A percentile compares a stretch with the other conserved stretches of the same genome.
Conservation (phyloP, 2,888 invertebrate genomes). For the Toxonevra muliebris region DNA sequence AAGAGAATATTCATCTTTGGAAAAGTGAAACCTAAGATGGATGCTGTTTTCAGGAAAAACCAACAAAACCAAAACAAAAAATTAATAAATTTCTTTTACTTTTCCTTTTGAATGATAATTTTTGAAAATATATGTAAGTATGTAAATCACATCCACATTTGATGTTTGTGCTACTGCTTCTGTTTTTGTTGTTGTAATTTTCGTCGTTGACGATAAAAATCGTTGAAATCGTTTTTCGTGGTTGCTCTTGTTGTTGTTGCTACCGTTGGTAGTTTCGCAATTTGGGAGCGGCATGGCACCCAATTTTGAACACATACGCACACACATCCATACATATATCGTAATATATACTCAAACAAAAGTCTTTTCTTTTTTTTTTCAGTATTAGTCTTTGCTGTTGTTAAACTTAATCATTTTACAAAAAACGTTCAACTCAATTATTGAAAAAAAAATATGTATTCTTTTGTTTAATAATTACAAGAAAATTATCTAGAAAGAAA, state of each 20-base stretch:
- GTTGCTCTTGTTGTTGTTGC: conserved; percentile 23
- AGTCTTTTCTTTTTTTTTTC: neutral
- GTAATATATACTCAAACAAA: neutral
- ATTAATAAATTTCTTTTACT: no score
- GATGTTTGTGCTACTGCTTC: conserved; percentile 1
- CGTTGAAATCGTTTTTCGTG: conserved; percentile 9
- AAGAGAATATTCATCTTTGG: neutral
- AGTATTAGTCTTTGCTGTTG: neutral
- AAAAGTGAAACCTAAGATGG: no score
- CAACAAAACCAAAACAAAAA: no score
- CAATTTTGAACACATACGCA: conserved; percentile 3
- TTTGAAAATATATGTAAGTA: neutral
- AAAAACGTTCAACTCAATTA: no score
- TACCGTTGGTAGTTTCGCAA: conserved; percentile 34
- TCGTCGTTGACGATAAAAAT: conserved; percentile 7
- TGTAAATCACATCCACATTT: conserved; percentile 7
- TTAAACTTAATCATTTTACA: neutral
- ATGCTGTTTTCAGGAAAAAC: no score
- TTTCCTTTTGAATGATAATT: neutral
- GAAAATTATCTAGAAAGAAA: no score
- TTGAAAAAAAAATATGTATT: no score
- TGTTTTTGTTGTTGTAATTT: conserved; percentile 10
- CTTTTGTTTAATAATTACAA: no score
- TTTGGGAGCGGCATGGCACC: conserved; percentile 39
- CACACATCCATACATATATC: neutral